These are phyloP conservation scores for Brachionus sp. DNA, from an alignment of 1,140 invertebrate species.

Conservation along the genomic window DNA sequence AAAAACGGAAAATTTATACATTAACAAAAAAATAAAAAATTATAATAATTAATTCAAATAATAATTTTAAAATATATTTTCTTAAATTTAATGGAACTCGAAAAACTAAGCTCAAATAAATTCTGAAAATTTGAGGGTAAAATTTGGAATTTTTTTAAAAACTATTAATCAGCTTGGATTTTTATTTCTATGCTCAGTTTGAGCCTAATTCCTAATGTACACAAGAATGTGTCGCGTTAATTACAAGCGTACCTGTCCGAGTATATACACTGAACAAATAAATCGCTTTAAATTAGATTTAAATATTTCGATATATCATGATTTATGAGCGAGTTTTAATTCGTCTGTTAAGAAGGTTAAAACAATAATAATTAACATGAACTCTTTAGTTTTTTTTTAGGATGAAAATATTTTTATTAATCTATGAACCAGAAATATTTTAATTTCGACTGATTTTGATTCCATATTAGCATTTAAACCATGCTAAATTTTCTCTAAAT, in stretches of 20 bases:
- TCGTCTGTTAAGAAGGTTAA: conserved; percentile 1
- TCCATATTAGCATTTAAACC: neutral
- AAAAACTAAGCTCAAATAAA: neutral
- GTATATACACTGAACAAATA: neutral
- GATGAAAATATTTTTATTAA: neutral
- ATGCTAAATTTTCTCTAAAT: neutral
- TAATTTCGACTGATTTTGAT: neutral
- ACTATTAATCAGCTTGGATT: neutral
- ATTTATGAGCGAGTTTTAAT: neutral
- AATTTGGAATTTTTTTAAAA: neutral
- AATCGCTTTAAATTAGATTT: neutral
- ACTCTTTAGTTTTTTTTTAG: neutral
- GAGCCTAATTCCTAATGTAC: neutral
- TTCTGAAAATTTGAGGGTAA: neutral
- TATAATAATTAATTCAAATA: neutral
- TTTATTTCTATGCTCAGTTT: neutral
- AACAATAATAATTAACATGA: conserved; percentile 35
- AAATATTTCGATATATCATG: neutral
- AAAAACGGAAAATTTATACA: neutral
- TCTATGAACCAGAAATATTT: conserved; percentile 1
- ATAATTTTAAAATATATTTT: neutral
- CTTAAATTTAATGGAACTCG: neutral
- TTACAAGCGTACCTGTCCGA: neutral
- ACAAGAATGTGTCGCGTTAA: neutral
- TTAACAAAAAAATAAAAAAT: neutral